Evolutionary conservation across 2,888 invertebrate genomes (phyloP).

Genomic region (Pyrocoelia pectoralis): DNA sequence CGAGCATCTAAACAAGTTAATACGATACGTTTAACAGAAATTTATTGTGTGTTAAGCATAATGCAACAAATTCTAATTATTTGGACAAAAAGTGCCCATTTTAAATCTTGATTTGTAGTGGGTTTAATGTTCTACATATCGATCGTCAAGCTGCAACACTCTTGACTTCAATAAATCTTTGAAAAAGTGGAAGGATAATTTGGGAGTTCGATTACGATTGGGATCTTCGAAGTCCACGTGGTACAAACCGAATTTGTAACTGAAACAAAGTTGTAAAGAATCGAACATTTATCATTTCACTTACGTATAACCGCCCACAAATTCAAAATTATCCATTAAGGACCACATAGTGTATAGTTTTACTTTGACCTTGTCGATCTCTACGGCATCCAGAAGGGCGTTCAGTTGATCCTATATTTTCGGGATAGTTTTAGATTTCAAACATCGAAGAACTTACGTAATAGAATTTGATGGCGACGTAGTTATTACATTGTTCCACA

Average conservation of each 20-base stretch:
- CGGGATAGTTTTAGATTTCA: background rate
- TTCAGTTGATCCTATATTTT: background rate
- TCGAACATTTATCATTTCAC: background rate
- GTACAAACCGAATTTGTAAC: background rate
- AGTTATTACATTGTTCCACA: conserved; percentile 25
- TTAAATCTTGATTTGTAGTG: too few species aligned
- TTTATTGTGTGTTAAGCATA: too few species aligned
- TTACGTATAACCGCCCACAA: conserved; percentile 10
- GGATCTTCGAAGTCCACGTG: background rate
- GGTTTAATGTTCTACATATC: too few species aligned
- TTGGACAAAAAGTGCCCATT: too few species aligned
- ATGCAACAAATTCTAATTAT: too few species aligned
- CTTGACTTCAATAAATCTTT: too few species aligned
- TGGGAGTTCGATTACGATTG: background rate
- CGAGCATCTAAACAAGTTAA: too few species aligned
- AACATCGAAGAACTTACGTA: conserved; percentile 21
- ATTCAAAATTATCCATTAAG: conserved; percentile 18
- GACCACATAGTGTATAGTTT: conserved; percentile 8
- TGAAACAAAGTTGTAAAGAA: background rate
- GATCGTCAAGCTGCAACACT: too few species aligned
- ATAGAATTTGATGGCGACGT: conserved; percentile 29
- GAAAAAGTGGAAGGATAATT: background rate
- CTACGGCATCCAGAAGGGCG: conserved; percentile 10
- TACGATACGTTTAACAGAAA: too few species aligned
- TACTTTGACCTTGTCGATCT: conserved; percentile 2